phyloP scores from a whole-genome alignment of 2,113 vertebrate species.

The Microtus richardsoni region DNA sequence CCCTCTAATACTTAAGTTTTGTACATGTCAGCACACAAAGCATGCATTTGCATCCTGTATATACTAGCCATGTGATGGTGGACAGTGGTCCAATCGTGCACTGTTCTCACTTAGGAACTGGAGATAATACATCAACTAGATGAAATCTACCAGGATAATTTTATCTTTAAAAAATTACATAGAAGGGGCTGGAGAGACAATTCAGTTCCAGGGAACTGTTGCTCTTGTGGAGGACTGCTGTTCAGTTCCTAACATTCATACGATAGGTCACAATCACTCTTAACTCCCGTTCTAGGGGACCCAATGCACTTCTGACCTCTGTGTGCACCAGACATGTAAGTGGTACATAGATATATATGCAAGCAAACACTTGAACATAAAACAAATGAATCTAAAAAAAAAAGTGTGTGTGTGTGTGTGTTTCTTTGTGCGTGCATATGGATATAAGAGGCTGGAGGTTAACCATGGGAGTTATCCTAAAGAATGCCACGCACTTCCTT shows the following conservation, averaged over 20 bases:
- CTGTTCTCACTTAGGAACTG: not conserved
- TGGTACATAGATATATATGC: not conserved
- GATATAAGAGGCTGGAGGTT: too few species aligned
- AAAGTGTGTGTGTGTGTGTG: not conserved
- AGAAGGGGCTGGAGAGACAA: not conserved
- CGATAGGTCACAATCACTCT: accelerated
- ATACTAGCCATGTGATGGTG: not conserved
- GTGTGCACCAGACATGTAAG: not conserved
- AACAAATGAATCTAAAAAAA: not conserved
- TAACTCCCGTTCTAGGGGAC: not conserved
- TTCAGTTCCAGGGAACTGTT: not conserved
- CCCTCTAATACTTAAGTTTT: not conserved
- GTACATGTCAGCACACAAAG: accelerated
- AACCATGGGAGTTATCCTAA: not conserved
- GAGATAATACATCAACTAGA: not conserved
- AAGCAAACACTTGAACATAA: not conserved
- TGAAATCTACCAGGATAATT: not conserved
- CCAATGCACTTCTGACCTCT: not conserved
- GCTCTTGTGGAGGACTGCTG: not conserved
- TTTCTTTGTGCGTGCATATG: not conserved
- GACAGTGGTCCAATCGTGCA: accelerated
- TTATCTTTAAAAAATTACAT: not conserved
- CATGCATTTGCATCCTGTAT: not conserved
- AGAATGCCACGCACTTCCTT: not conserved
- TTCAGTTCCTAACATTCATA: not conserved